A percentile compares a stretch with the other conserved stretches of the same genome.
Evolutionary conservation across 2,113 vertebrate genomes (phyloP).

Genomic region (Hippocampus guttulatus): DNA sequence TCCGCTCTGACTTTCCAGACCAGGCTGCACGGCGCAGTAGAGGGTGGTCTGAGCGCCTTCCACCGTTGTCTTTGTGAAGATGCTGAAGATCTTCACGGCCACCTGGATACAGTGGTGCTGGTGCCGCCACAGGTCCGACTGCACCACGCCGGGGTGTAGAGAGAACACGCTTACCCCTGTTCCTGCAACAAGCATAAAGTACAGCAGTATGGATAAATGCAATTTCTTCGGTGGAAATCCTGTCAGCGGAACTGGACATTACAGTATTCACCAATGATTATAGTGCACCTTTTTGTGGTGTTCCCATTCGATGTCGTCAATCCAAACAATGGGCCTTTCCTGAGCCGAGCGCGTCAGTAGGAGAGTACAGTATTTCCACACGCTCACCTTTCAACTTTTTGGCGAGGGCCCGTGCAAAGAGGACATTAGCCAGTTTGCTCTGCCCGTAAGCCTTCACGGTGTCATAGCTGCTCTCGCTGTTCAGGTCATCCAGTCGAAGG

Average conservation of each 20-base stretch:
- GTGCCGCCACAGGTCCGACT: conserved; percentile 73
- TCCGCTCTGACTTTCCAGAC: conserved; percentile 66
- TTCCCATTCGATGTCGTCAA: no score
- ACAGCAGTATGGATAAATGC: neutral
- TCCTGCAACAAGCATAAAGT: conserved; percentile 41
- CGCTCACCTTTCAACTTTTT: conserved; percentile 61
- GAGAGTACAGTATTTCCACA: neutral
- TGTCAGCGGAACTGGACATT: no score
- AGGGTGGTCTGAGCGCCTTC: conserved; percentile 76
- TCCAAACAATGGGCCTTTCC: no score
- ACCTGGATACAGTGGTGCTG: conserved; percentile 64
- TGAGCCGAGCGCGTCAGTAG: neutral
- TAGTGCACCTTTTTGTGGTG: no score
- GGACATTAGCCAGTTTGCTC: conserved; percentile 77
- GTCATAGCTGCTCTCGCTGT: conserved; percentile 73
- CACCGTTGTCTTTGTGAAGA: conserved; percentile 69
- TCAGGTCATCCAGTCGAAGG: conserved; percentile 73
- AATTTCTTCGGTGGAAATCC: neutral
- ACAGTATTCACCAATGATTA: no score
- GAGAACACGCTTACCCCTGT: conserved; percentile 72
- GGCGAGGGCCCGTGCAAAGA: conserved; percentile 67
- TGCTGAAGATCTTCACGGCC: conserved; percentile 63
- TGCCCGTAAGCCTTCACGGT: conserved; percentile 73
- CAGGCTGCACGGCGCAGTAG: conserved; percentile 71
- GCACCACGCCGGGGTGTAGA: conserved; percentile 74